These are phyloP conservation scores for Cephalopachus bancanus DNA, from an alignment of 2,797 vertebrate genomes.

Conservation along the genomic window DNA sequence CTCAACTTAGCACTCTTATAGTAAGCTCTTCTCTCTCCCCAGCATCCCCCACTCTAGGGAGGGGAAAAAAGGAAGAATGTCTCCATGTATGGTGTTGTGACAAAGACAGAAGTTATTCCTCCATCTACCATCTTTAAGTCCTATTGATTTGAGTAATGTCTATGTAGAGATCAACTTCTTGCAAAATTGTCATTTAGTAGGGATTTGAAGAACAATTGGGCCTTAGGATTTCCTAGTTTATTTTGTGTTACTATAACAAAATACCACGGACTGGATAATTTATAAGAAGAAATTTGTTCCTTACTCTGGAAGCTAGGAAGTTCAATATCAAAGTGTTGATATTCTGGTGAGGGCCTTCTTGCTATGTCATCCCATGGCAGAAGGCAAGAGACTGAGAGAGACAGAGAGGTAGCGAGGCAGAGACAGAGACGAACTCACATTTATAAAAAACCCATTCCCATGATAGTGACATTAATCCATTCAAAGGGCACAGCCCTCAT, in stretches of 20 bases:
- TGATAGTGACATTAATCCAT: background rate
- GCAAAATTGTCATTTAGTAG: background rate
- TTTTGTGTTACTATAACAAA: background rate
- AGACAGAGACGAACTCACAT: background rate
- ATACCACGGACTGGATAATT: background rate
- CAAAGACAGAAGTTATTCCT: background rate
- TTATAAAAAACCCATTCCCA: background rate
- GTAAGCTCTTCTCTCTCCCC: background rate
- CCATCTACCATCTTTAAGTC: background rate
- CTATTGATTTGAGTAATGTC: background rate
- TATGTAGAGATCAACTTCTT: background rate
- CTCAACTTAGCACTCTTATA: background rate
- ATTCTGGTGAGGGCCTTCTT: background rate
- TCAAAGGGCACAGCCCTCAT: background rate
- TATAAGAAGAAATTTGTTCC: background rate
- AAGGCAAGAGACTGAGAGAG: background rate
- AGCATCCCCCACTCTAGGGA: background rate
- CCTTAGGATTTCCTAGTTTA: background rate
- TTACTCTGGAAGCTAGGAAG: background rate
- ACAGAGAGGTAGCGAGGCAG: background rate
- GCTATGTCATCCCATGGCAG: background rate
- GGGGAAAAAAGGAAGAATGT: background rate
- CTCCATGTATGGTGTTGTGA: background rate
- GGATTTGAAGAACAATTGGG: background rate
- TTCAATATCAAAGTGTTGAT: background rate